These are phyloP conservation scores for Eleutherodactylus coqui DNA, from an alignment of 2,797 vertebrate genomes.

Conservation along the genomic window DNA sequence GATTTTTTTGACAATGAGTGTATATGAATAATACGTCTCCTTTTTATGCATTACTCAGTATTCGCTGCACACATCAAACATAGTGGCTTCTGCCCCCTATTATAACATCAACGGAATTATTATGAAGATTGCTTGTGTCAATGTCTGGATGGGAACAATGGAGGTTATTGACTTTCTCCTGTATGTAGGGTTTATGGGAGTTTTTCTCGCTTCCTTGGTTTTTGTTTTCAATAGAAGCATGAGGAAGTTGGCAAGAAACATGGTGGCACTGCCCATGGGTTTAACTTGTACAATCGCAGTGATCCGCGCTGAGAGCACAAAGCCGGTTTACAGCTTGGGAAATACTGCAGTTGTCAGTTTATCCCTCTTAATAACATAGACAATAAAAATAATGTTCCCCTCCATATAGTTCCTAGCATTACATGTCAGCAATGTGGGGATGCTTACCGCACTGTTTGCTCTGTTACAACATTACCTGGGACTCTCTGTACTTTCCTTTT, in stretches of 20 bases:
- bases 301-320: background rate
- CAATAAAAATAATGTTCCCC: background rate
- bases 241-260: slow-evolving; percentile 43
- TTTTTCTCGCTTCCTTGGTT: background rate
- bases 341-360: background rate
- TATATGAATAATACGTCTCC: no score
- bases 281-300: background rate
- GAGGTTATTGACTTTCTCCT: background rate
- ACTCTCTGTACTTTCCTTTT: no score
- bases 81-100: background rate
- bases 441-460: no score
- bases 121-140: background rate
- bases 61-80: background rate
- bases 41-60: background rate
- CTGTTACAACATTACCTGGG: no score
- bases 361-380: background rate
- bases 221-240: slow-evolving; percentile 15
- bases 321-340: background rate
- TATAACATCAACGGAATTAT: background rate
- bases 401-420: no score
- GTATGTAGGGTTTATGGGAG: background rate
- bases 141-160: background rate
- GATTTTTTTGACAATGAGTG: no score
- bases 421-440: no score
- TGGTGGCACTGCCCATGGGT: slow-evolving; percentile 1